Base-by-base conservation (phyloP, 37 sponge, comb jelly and placozoan species). In the Chondrosia reniformis region DNA sequence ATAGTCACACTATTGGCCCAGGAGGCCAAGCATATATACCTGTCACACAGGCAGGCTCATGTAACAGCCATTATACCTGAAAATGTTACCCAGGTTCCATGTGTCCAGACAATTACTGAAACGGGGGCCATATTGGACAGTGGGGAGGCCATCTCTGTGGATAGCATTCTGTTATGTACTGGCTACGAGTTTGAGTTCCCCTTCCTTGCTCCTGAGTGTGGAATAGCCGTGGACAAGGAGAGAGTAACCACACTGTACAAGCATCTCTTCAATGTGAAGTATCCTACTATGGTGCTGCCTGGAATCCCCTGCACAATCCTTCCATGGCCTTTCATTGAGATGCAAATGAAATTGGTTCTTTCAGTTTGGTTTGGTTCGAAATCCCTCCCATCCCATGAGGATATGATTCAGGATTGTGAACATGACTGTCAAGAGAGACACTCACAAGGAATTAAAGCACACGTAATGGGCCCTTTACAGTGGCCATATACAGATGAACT, bases 101-200 rank as follows among this genome's bases (percentile, higher is more conserved):
- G 27, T 6, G 46, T 87, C 19, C 25, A 8, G 7, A 54, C 43
- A 38, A 31, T 87, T 4, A 30, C 0, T 33, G 40, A 55, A 21
- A 73, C 77, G 33, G 90, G 90, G 0, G 55, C 4, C 0, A 85
- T 81, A 21, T 81, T 87, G 22, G 66, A 13, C 17, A 36, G 81
- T 74, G 92, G 83, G 0, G 6, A 59, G 33, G 21, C 21, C 28
- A 31, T 79, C 4, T 9, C 37, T 2, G 66, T 86, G 31, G 87
- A 86, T 64, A 41, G 61, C 31, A 79, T 93, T 46, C 55, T 93
- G 0, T 39, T 89, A 49, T 85, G 87, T 55, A 93, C 87, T 1
- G 94, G 94, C 9, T 93, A 93, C 46, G 63, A 74, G 19, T 93
- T 73, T 61, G 28, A 64, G 24, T 89, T 81, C 45, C 94, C 94